A percentile compares a stretch with the other conserved stretches of the same genome.
Conservation (phyloP, 2,797 vertebrate species). For the Crenuchus spilurus region DNA sequence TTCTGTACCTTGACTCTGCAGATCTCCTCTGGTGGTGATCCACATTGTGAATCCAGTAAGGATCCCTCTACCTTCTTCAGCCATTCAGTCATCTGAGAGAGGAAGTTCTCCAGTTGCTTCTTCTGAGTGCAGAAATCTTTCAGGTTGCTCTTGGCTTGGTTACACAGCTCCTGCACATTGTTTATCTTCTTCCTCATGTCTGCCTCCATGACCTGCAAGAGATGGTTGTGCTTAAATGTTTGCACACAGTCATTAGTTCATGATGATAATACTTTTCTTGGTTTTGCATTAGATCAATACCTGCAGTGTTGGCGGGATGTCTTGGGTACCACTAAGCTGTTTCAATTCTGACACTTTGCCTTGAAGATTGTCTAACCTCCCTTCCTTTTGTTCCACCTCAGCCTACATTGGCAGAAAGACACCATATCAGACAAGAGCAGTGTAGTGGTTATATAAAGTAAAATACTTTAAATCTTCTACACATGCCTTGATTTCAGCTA, state of each 20-base stretch:
- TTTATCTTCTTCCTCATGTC: slow-evolving; percentile 88
- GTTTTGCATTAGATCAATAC: slow-evolving; percentile 66
- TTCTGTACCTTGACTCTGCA: slow-evolving; percentile 87
- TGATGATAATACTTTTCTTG: background rate
- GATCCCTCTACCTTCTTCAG: slow-evolving; percentile 84
- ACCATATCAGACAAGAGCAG: background rate
- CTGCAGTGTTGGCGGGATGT: slow-evolving; percentile 88
- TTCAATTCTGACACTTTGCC: slow-evolving; percentile 87
- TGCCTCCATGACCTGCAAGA: slow-evolving; percentile 86
- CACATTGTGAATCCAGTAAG: slow-evolving; percentile 75
- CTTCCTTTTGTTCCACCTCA: slow-evolving; percentile 82
- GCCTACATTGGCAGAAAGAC: slow-evolving; percentile 69
- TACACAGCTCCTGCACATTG: slow-evolving; percentile 83
- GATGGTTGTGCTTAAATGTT: slow-evolving; percentile 16
- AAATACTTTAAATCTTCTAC: background rate
- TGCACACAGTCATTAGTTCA: background rate
- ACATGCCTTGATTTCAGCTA: slow-evolving; percentile 86
- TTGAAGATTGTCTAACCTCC: slow-evolving; percentile 83
- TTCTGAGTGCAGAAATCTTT: slow-evolving; percentile 86
- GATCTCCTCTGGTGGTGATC: slow-evolving; percentile 83
- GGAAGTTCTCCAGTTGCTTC: slow-evolving; percentile 85
- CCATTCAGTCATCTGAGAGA: slow-evolving; percentile 84
- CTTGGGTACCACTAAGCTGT: slow-evolving; percentile 79
- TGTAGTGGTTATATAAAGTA: background rate
- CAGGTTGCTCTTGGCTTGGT: slow-evolving; percentile 83